Conservation (phyloP, 2,888 invertebrate species). For the Coleophora deauratella region DNA sequence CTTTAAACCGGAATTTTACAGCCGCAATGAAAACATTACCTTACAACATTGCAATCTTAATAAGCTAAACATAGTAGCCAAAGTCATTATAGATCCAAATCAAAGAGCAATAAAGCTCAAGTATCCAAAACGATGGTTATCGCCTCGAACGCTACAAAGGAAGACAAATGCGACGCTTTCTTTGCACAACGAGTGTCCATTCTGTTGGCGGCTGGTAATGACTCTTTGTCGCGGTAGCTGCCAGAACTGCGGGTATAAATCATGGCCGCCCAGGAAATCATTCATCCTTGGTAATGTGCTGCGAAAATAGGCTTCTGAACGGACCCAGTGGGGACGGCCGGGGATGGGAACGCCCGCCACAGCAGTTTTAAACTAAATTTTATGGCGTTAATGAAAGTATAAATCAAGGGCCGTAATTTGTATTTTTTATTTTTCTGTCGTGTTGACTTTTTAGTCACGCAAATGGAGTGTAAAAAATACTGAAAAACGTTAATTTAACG, state of each 20-base stretch:
- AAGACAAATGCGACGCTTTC: constrained; percentile 58
- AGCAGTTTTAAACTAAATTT: constrained; percentile 53
- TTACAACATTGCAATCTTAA: no score
- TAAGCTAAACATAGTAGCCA: no score
- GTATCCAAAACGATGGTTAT: constrained; percentile 33
- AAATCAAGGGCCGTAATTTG: constrained; percentile 24
- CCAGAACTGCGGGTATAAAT: constrained; percentile 44
- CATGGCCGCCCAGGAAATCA: constrained; percentile 68
- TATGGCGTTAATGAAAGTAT: constrained; percentile 48
- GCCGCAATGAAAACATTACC: no score
- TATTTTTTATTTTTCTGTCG: constrained; percentile 3
- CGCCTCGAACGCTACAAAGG: constrained; percentile 45
- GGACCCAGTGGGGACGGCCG: constrained; percentile 27
- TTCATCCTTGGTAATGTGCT: constrained; percentile 71
- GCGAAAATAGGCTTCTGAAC: constrained; percentile 70
- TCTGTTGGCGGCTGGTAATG: constrained; percentile 53
- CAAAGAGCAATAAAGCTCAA: constrained; percentile 14
- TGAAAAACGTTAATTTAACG: no score
- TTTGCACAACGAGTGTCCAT: constrained; percentile 54
- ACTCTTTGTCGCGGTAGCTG: constrained; percentile 42
- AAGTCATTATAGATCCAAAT: constrained; percentile 9
- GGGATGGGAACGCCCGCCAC: constrained; percentile 48
- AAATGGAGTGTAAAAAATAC: neutral
- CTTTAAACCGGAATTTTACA: constrained; percentile 14
- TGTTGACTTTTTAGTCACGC: neutral